phyloP scores from a whole-genome alignment of 2,113 vertebrate genomes.

The Tetrao urogallus region DNA sequence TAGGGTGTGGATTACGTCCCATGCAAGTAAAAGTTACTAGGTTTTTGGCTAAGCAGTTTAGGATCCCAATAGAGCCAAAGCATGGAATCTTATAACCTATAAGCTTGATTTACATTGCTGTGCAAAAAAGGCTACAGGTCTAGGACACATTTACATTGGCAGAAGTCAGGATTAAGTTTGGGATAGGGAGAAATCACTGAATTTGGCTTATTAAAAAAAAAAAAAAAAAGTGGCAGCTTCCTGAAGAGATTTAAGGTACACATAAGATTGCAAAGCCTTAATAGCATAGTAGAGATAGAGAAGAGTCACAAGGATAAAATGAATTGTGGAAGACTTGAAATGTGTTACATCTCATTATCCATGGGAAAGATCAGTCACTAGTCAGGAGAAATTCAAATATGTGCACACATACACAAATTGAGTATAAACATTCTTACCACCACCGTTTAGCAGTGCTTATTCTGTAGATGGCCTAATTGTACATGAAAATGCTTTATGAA shows the following conservation, averaged over 20 bases:
- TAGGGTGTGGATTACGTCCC: not conserved
- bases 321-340: not conserved
- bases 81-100: not conserved
- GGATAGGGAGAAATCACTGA: not conserved
- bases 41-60: not conserved
- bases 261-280: not conserved
- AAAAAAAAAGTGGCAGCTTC: not conserved
- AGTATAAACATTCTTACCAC: not conserved
- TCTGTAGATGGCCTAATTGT: not conserved
- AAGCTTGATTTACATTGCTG: not conserved
- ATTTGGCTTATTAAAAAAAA: not conserved
- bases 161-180: conserved; percentile 20
- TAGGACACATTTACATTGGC: not conserved
- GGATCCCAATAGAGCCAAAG: not conserved
- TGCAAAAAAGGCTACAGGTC: not conserved
- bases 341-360: not conserved
- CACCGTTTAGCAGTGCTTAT: not conserved
- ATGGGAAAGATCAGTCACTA: not conserved
- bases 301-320: not conserved
- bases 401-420: not conserved
- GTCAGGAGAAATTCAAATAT: not conserved
- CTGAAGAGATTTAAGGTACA: not conserved
- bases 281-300: not conserved
- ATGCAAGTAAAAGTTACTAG: not conserved
- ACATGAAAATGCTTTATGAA: not conserved